Conservation (phyloP, 2,797 vertebrate species). For the Xerus rutilus region DNA sequence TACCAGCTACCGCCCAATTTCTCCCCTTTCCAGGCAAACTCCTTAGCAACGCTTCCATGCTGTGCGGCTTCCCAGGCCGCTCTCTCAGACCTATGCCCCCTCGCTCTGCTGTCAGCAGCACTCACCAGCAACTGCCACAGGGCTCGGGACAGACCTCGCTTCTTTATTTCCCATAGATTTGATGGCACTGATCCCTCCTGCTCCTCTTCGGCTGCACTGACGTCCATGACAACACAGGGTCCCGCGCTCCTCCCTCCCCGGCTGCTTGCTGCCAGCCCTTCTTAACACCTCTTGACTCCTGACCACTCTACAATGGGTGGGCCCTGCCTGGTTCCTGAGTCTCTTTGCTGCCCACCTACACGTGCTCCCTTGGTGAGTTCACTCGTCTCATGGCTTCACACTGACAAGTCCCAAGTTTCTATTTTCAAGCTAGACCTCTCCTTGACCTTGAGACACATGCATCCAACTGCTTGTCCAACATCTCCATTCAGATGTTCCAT, state of each 20-base stretch:
- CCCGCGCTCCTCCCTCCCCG: neutral
- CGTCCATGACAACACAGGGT: neutral
- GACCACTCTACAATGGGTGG: accelerated
- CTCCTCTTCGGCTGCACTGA: neutral
- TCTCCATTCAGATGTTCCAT: neutral
- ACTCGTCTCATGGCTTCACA: neutral
- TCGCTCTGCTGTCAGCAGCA: accelerated
- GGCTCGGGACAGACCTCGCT: neutral
- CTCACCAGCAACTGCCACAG: neutral
- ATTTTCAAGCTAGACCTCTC: neutral
- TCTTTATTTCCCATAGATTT: accelerated
- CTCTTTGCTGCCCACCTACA: neutral
- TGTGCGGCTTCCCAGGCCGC: too few relatives aligned
- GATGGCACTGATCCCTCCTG: neutral
- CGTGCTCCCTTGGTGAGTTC: neutral
- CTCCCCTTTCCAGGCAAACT: neutral
- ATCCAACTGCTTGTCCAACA: neutral
- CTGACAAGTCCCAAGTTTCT: neutral
- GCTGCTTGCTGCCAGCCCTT: neutral
- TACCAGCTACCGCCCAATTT: neutral
- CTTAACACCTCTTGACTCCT: neutral
- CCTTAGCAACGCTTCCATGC: neutral
- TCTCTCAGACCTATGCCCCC: neutral
- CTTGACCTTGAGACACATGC: neutral
- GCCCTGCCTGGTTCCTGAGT: too few relatives aligned